Conservation (phyloP, 37 sponge, comb jelly and placozoan genomes). For the Bolinopsis microptera region DNA sequence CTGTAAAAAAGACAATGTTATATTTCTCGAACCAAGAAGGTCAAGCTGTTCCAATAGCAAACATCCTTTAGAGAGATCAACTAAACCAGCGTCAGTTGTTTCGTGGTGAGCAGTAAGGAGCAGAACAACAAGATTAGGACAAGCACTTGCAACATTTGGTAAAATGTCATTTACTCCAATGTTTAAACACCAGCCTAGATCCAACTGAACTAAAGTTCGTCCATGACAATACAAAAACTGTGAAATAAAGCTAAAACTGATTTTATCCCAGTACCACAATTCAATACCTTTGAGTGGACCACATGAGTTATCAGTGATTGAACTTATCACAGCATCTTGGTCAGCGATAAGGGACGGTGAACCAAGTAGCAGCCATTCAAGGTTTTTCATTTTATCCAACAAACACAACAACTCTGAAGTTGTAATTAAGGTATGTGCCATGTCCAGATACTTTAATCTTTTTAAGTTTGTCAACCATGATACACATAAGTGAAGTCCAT, state of each 20-base stretch:
- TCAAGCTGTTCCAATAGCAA: background rate
- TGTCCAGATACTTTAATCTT: background rate
- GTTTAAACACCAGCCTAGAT: constrained; percentile 20
- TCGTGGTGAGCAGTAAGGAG: constrained; percentile 45
- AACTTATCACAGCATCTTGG: constrained; percentile 17
- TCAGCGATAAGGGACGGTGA: constrained; percentile 41
- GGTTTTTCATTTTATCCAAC: background rate
- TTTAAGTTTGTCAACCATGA: constrained; percentile 20
- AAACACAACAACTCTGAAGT: background rate
- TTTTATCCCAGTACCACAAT: constrained; percentile 54
- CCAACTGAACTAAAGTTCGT: background rate
- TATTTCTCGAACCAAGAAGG: background rate
- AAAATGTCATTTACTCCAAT: constrained; percentile 15
- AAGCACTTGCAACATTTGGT: background rate
- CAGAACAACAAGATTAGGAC: background rate
- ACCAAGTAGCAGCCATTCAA: constrained; percentile 5
- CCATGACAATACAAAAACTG: constrained; percentile 4
- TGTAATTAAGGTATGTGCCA: constrained; percentile 5
- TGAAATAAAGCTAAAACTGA: background rate
- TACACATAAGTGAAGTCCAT: constrained; percentile 29
- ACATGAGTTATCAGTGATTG: background rate
- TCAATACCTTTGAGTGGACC: constrained; percentile 3
- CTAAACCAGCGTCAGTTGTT: constrained; percentile 36
- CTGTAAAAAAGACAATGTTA: background rate
- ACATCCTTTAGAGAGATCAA: background rate